Percentiles rank a stretch among this genome's conserved stretches.
Evolutionary conservation across 2,113 vertebrate species (phyloP).

Genomic region (Tragulus kanchil): DNA sequence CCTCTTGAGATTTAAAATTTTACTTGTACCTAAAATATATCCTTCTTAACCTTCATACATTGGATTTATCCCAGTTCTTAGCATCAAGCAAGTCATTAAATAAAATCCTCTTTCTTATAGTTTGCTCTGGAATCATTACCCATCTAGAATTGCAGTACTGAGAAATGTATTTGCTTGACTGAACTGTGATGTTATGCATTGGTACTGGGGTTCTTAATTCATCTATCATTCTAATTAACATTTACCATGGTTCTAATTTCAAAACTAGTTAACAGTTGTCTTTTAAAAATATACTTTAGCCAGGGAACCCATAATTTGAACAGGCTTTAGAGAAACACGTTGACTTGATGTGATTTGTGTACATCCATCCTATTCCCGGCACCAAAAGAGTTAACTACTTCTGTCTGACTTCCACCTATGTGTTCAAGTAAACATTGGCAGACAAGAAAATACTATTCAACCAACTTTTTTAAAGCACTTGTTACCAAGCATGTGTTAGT

Average conservation of each 20-base stretch:
- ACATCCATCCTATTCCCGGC: constrained; percentile 58
- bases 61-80: constrained; percentile 66
- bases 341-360: constrained; percentile 55
- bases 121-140: constrained; percentile 60
- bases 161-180: constrained; percentile 39
- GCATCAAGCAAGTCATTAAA: background rate
- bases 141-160: background rate
- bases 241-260: constrained; percentile 13
- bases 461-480: constrained; percentile 67
- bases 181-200: constrained; percentile 57
- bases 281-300: background rate
- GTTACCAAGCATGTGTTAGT: constrained; percentile 59
- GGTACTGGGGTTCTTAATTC: background rate
- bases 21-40: constrained; percentile 62
- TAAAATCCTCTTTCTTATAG: constrained; percentile 66
- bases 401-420: constrained; percentile 86
- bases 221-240: background rate
- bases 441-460: constrained; percentile 61
- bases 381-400: constrained; percentile 88
- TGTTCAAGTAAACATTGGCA: constrained; percentile 38
- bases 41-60: constrained; percentile 61
- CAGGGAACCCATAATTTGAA: background rate
- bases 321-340: constrained; percentile 63
- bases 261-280: constrained; percentile 55
- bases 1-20: constrained; percentile 65